Evolutionary conservation across 2,797 vertebrate species (phyloP).

Genomic region (Aphelocoma californica): DNA sequence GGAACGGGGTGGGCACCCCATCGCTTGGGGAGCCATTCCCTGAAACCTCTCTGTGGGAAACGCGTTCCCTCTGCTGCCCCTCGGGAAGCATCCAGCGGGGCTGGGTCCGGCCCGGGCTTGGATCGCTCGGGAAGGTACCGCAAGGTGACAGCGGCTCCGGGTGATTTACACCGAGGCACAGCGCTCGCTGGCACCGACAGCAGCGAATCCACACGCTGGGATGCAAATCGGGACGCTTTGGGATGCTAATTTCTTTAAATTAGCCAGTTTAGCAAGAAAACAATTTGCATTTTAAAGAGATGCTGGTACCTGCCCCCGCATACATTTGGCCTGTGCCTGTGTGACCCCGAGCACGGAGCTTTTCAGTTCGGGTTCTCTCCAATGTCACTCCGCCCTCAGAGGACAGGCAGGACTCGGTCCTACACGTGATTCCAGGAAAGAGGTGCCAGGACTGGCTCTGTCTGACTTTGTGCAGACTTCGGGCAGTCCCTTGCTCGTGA

Average conservation of each 20-base stretch:
- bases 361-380: rapidly evolving
- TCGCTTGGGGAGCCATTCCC: neutral
- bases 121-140: neutral
- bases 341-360: neutral
- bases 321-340: neutral
- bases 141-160: neutral
- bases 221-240: neutral
- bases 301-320: neutral
- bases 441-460: neutral
- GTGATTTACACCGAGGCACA: neutral
- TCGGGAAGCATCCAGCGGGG: neutral
- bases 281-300: constrained; percentile 16
- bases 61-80: neutral
- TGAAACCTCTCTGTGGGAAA: neutral
- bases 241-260: neutral
- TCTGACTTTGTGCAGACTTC: neutral
- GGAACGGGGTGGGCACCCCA: neutral
- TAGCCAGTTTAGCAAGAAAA: constrained; percentile 24
- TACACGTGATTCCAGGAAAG: neutral
- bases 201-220: neutral
- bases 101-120: neutral
- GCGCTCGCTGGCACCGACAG: neutral
- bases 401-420: neutral
- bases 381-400: neutral
- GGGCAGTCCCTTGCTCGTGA: neutral